phyloP scores from a whole-genome alignment of 2,888 invertebrate genomes.

The Slavum lentiscoides region DNA sequence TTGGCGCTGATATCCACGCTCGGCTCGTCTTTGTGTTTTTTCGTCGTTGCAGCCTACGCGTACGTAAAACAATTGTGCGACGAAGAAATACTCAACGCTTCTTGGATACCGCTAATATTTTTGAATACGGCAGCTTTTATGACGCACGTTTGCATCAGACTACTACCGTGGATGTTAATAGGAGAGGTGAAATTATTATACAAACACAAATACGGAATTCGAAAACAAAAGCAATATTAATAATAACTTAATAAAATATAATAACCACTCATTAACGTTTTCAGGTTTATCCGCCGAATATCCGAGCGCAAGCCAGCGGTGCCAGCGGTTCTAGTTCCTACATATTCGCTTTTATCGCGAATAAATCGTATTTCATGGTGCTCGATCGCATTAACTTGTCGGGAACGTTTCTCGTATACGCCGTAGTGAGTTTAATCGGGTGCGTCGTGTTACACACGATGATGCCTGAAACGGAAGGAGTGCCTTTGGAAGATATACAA shows the following conservation, averaged over 20 bases:
- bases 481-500: slow-evolving; percentile 72
- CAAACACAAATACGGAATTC: background rate
- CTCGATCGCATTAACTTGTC: slow-evolving; percentile 55
- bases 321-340: slow-evolving; percentile 75
- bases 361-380: slow-evolving; percentile 67
- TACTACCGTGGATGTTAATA: slow-evolving; percentile 79
- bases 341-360: slow-evolving; percentile 74
- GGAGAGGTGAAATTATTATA: slow-evolving; percentile 67
- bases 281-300: slow-evolving; percentile 69
- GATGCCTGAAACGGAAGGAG: slow-evolving; percentile 82
- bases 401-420: slow-evolving; percentile 58
- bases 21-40: slow-evolving; percentile 70
- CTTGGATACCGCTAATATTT: slow-evolving; percentile 72
- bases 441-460: slow-evolving; percentile 69
- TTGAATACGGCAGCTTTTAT: slow-evolving; percentile 71
- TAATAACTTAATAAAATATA: background rate
- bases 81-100: slow-evolving; percentile 55
- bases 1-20: slow-evolving; percentile 70
- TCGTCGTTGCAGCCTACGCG: slow-evolving; percentile 67
- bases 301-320: slow-evolving; percentile 74
- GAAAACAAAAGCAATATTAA: background rate
- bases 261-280: background rate
- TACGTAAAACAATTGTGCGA: slow-evolving; percentile 56
- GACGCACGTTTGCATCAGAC: slow-evolving; percentile 71
- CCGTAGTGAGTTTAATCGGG: slow-evolving; percentile 64